Evolutionary conservation across 2,888 invertebrate species (phyloP), one percentile per base, ranked within the genome.

Genomic region (Hyles lineata): DNA sequence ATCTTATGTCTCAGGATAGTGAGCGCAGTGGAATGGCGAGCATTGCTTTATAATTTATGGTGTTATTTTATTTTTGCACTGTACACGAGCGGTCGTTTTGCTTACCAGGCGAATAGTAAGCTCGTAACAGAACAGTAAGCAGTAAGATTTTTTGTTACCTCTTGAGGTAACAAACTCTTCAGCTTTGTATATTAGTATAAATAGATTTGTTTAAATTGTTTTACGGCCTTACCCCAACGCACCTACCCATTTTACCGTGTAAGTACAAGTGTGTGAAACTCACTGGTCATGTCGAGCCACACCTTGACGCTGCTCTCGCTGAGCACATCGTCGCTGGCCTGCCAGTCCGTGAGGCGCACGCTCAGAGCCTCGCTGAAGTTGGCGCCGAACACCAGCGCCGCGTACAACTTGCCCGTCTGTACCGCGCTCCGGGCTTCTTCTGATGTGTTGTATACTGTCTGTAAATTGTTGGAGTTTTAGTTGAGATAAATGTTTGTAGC

Each of bases 221-320:
- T n/a, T n/a, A n/a, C n/a, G n/a, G n/a, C n/a, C n/a, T n/a, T n/a
- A n/a, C n/a, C n/a, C n/a, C n/a, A n/a, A n/a, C n/a, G n/a, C n/a
- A n/a, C n/a, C n/a, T n/a, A n/a, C n/a, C n/a, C n/a, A n/a, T n/a
- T n/a, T n/a, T n/a, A n/a, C n/a, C 7, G 32, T 32, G 7, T 32
- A 5, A 32, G 5, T 5, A 43, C 43, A 43, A 43, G 15, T 15
- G 2, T 11, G 15, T 15, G 2, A 1, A 52, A 88, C 93, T 92
- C 87, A 97, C 98, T 97, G 71, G 97, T 96, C 95, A 97, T 96
- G 81, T 98, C 97, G 70, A 98, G 91, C 90, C 96, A 96, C 0
- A 97, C 95, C 80, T 95, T 95, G 67, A 98, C 94, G 74, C 96
- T 96, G 80, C 97, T 96, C 76, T 94, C 93, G 0, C 95, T 92